Evolutionary conservation across 2,888 invertebrate genomes (phyloP), one percentile per base, ranked within the genome.

Genomic region (Mellilla xanthometata): DNA sequence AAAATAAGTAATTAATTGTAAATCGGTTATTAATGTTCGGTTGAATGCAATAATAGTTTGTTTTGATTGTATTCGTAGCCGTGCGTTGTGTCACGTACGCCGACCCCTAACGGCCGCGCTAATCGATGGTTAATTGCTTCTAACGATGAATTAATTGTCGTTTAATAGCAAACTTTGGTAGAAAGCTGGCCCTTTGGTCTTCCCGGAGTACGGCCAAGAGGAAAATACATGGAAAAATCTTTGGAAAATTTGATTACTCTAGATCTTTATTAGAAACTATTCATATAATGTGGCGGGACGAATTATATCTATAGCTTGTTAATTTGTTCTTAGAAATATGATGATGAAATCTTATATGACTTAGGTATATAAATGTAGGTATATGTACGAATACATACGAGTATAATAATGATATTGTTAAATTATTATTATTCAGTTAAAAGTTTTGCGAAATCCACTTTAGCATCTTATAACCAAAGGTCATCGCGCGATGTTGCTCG

Each of bases 11-110:
- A 56, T 66, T 58, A 58, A 63, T 54, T 57, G 9, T 57, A 76
- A 80, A 81, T 81, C 31, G 53, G 10, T 39, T 63, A 62, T 63
- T 66, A 74, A 81, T 75, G 19, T 53, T 3, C 56, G 59, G 50
- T 59, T 58, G 59, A 54, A 68, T 76, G 64, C 70, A 52, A 51
- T 72, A 79, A 81, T 80, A 54, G 68, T 72, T 78, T 81, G 78
- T 82, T 81, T 71, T 75, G 71, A 71, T 72, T 61, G 52, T 10
- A 12, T 7, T 12, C 3, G 13, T 28, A 15, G 49, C 57, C 68
- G 68, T 74, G 75, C 44, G 38, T 9, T 41, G 2, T 46, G 76
- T 78, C 78, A 78, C 76, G 77, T 79, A 77, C 62, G 63, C 74
- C 19, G 28, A 23, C 13, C 33, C 19, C 24, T 54, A 58, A 60